These are phyloP conservation scores for Trichopria drosophilae DNA, from an alignment of 2,888 invertebrate species.

Conservation along the genomic window DNA sequence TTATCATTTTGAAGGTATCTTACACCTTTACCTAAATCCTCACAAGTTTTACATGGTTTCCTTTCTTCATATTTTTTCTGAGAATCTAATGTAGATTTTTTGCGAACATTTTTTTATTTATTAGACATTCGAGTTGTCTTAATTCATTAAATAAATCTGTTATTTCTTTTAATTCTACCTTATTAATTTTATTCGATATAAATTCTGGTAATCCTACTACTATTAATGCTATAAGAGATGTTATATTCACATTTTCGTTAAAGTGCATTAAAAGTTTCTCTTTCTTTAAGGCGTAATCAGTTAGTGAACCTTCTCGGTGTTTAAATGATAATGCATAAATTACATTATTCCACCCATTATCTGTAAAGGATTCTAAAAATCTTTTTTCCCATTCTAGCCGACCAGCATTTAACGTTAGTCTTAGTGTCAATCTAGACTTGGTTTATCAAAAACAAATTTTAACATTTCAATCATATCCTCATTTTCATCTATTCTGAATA, in stretches of 20 bases:
- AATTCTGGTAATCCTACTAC: conserved; percentile 43
- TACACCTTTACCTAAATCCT: no score
- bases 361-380: conserved; percentile 24
- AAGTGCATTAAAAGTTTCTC: no score
- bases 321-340: conserved; percentile 25
- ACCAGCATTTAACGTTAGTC: conserved; percentile 6
- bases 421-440: conserved; percentile 27
- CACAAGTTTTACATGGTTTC: conserved; percentile 12
- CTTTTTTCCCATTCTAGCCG: conserved; percentile 17
- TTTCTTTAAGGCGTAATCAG: conserved; percentile 31
- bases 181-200: conserved; percentile 42
- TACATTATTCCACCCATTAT: conserved; percentile 28
- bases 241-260: conserved; percentile 35
- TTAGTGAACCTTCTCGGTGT: conserved; percentile 22
- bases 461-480: conserved; percentile 16
- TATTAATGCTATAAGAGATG: conserved; percentile 41
- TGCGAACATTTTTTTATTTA: conserved; percentile 30
- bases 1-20: conserved; percentile 11
- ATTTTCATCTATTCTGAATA: conserved; percentile 25
- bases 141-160: conserved; percentile 44
- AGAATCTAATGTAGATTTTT: no score
- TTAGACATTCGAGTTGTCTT: conserved; percentile 41
- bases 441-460: conserved; percentile 13
- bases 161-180: conserved; percentile 39
- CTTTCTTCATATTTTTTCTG: conserved; percentile 23